phyloP scores from a whole-genome alignment of 1,140 invertebrate species.

The Camponotus pennsylvanicus region DNA sequence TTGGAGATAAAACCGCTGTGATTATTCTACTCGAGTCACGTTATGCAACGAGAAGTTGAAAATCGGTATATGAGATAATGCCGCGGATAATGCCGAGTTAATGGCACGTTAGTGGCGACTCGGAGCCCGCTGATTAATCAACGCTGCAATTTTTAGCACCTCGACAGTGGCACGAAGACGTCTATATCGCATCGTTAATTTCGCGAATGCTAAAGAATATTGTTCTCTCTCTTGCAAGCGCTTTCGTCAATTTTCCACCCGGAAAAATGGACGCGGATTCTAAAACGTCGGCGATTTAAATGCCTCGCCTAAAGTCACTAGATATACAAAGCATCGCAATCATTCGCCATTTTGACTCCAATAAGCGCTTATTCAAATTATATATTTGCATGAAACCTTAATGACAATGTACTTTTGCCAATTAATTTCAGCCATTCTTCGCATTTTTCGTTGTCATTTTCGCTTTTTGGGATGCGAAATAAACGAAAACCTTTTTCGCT shows the following conservation, averaged over 20 bases:
- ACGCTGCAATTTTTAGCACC: conserved; percentile 29
- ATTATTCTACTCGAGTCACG: conserved; percentile 58
- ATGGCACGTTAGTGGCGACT: conserved; percentile 45
- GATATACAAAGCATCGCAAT: too few relatives aligned
- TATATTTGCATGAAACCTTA: too few relatives aligned
- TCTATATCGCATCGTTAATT: conserved; percentile 8
- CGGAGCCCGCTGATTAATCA: conserved; percentile 23
- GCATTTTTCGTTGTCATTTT: too few relatives aligned
- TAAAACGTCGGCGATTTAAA: conserved; percentile 43
- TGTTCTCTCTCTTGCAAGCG: not conserved
- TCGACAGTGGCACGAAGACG: not conserved
- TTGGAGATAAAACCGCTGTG: conserved; percentile 46
- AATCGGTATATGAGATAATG: conserved; percentile 34
- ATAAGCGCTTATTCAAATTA: too few relatives aligned
- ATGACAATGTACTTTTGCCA: too few relatives aligned
- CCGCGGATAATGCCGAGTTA: conserved; percentile 44
- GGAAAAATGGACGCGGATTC: not conserved
- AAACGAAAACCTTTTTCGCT: too few relatives aligned
- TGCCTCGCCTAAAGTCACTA: conserved; percentile 14
- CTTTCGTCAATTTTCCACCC: not conserved
- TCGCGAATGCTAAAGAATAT: not conserved
- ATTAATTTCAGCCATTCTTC: too few relatives aligned
- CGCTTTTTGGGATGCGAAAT: too few relatives aligned
- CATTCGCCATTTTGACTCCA: too few relatives aligned
- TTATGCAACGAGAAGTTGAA: conserved; percentile 58